phyloP scores from a whole-genome alignment of 2,797 vertebrate species.

The Amniataba percoides region DNA sequence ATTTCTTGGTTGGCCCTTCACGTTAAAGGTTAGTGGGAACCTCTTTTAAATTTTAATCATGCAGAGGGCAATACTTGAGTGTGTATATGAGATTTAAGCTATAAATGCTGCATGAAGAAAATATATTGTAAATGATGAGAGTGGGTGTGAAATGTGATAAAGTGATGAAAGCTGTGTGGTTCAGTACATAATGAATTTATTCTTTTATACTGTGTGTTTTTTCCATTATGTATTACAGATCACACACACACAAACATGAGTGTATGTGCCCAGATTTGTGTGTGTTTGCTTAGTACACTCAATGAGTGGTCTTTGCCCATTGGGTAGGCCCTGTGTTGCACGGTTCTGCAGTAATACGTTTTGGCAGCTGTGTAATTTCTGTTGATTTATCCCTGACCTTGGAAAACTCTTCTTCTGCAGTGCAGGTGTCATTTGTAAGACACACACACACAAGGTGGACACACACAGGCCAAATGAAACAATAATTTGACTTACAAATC shows the following conservation, averaged over 20 bases:
- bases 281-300: constrained; percentile 52
- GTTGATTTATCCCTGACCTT: constrained; percentile 85
- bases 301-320: constrained; percentile 55
- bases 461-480: constrained; percentile 2
- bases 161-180: neutral
- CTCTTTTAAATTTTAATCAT: constrained; percentile 13
- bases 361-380: constrained; percentile 87
- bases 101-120: constrained; percentile 17
- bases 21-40: neutral
- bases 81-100: neutral
- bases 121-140: constrained; percentile 8
- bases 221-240: constrained; percentile 6
- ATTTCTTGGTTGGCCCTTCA: constrained; percentile 2
- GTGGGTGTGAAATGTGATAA: constrained; percentile 6
- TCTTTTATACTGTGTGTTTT: neutral
- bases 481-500: neutral
- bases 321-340: constrained; percentile 70
- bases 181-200: constrained; percentile 2
- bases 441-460: constrained; percentile 6
- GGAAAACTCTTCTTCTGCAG: constrained; percentile 71
- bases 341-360: constrained; percentile 79
- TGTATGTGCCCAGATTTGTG: constrained; percentile 27
- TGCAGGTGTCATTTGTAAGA: constrained; percentile 67
- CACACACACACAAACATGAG: neutral
- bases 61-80: neutral